phyloP scores from a whole-genome alignment of 2,797 vertebrate species.

The Rhinogobio ventralis region DNA sequence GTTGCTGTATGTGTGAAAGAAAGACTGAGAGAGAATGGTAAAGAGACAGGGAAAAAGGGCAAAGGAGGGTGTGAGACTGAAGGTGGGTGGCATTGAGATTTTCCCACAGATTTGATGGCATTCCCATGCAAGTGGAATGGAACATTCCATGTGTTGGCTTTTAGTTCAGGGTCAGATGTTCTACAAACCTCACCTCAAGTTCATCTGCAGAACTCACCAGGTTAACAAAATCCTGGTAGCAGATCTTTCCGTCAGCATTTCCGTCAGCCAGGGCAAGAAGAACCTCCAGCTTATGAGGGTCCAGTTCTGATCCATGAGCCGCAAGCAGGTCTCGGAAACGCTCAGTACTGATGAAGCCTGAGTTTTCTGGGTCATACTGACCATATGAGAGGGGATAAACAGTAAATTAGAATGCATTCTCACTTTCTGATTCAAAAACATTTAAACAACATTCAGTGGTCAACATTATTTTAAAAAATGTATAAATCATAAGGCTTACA shows the following conservation, averaged over 20 bases:
- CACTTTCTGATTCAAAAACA: neutral
- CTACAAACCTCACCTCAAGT: conserved; percentile 51
- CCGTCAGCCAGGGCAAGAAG: conserved; percentile 92
- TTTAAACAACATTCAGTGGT: neutral
- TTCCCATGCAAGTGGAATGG: conserved; percentile 42
- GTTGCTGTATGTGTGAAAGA: conserved; percentile 25
- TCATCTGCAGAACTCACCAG: conserved; percentile 83
- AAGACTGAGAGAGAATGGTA: conserved; percentile 42
- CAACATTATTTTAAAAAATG: neutral
- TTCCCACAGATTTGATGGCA: conserved; percentile 14
- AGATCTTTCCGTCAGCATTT: conserved; percentile 92
- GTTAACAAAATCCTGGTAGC: conserved; percentile 97
- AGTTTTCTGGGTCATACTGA: conserved; percentile 91
- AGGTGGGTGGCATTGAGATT: conserved; percentile 3
- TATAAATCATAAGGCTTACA: neutral
- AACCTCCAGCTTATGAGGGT: conserved; percentile 95
- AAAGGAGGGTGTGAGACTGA: neutral
- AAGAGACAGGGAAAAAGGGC: conserved; percentile 46
- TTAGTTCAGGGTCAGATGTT: conserved; percentile 58
- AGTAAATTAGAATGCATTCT: neutral
- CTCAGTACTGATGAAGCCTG: conserved; percentile 94
- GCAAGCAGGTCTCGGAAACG: conserved; percentile 91
- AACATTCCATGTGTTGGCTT: conserved; percentile 59
- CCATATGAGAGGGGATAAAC: neutral
- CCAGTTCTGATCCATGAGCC: conserved; percentile 88